Evolutionary conservation across 2,888 invertebrate species (phyloP).

Genomic region (Acanthosepion pharaonis): DNA sequence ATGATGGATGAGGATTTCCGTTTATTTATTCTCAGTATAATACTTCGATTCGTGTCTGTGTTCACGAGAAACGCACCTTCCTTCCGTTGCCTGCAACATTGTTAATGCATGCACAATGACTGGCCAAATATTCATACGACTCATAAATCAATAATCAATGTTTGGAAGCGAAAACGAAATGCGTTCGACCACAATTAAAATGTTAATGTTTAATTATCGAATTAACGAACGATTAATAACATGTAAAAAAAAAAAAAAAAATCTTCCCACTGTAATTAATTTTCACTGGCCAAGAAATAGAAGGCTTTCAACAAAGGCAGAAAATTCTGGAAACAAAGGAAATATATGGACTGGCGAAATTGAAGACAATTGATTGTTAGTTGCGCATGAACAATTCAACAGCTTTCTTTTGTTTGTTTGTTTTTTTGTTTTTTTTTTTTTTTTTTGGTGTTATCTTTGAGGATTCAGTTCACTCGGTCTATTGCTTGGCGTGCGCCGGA

Average conservation of each 20-base stretch:
- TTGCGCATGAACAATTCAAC: not conserved
- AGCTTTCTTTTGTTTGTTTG: not conserved
- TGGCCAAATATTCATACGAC: not conserved
- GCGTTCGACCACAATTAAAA: slow-evolving; percentile 20
- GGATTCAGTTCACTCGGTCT: not conserved
- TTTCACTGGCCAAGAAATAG: not conserved
- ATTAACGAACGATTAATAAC: not conserved
- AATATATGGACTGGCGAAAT: not conserved
- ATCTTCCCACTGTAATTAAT: not conserved
- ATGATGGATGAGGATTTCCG: too few species aligned
- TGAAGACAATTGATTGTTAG: not conserved
- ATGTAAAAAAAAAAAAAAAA: not conserved
- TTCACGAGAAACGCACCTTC: too few species aligned
- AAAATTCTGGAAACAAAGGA: not conserved
- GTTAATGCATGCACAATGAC: not conserved
- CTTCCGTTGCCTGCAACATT: not conserved
- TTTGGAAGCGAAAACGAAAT: not conserved
- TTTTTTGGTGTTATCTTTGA: not conserved
- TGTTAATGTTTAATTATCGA: slow-evolving; percentile 33
- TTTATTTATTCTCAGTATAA: too few species aligned
- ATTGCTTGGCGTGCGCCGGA: not conserved
- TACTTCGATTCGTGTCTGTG: too few species aligned
- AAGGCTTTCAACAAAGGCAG: not conserved
- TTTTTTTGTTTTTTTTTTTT: not conserved
- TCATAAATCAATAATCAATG: not conserved